These are phyloP conservation scores for Acleris literana DNA, from an alignment of 2,888 invertebrate genomes.

Conservation along the genomic window DNA sequence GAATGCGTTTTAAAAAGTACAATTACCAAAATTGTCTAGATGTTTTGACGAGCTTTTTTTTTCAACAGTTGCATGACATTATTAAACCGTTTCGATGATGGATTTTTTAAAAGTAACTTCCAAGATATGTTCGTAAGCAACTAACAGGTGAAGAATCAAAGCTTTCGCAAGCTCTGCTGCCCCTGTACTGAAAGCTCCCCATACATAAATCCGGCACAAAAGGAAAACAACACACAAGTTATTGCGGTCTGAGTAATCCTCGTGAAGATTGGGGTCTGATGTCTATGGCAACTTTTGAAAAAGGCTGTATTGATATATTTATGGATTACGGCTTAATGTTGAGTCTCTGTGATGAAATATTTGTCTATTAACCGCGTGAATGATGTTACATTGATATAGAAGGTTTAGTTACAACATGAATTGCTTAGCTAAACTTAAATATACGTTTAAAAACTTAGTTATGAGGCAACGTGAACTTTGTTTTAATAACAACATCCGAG, in stretches of 20 bases:
- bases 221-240: conserved; percentile 44
- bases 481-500: no score
- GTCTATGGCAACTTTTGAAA: conserved; percentile 14
- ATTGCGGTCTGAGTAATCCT: conserved; percentile 45
- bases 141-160: background rate
- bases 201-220: conserved; percentile 47
- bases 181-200: conserved; percentile 39
- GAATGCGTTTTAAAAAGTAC: background rate
- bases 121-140: background rate
- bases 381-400: no score
- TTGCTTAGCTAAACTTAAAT: no score
- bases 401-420: no score
- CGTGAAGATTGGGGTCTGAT: conserved; percentile 33
- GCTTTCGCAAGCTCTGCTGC: conserved; percentile 2
- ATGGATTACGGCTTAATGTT: conserved; percentile 14
- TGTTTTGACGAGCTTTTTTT: no score
- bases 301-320: conserved; percentile 10
- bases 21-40: no score
- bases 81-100: no score
- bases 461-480: no score
- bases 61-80: no score
- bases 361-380: background rate
- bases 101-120: background rate
- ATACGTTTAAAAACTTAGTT: no score
- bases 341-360: background rate